Percentiles rank a stretch among this genome's conserved stretches.
These are phyloP conservation scores for Drosophila pectinifera DNA, from an alignment of 1,140 invertebrate species.

Conservation along the genomic window DNA sequence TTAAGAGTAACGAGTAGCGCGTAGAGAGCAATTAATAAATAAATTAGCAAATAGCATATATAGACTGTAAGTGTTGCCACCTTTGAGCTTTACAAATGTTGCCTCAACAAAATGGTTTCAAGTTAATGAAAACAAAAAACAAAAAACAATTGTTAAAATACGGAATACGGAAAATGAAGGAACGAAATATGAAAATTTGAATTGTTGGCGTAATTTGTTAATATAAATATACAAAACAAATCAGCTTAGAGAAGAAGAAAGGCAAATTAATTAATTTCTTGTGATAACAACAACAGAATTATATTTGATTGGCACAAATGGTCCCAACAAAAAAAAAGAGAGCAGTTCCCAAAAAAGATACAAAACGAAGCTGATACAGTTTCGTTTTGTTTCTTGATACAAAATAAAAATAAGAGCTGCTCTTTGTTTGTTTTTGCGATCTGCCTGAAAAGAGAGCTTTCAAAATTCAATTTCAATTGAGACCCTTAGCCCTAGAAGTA, in stretches of 20 bases:
- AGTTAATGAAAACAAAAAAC: conserved; percentile 65
- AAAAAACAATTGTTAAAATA: conserved; percentile 50
- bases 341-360: conserved; percentile 8
- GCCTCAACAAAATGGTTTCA: conserved; percentile 81
- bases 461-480: conserved; percentile 69
- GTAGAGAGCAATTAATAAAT: conserved; percentile 33
- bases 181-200: conserved; percentile 42
- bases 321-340: not conserved
- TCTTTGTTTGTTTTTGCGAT: conserved; percentile 9
- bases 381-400: conserved; percentile 21
- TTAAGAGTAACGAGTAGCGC: conserved; percentile 30
- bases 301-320: conserved; percentile 43
- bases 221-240: conserved; percentile 52
- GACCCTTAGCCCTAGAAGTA: conserved; percentile 38
- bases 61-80: conserved; percentile 76
- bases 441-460: conserved; percentile 55
- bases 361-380: conserved; percentile 61
- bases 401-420: not conserved
- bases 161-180: conserved; percentile 19
- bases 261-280: conserved; percentile 76
- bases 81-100: conserved; percentile 83
- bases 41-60: conserved; percentile 27
- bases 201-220: conserved; percentile 71
- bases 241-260: conserved; percentile 26
- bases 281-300: conserved; percentile 73